Conservation (phyloP, 2,888 invertebrate species). For the Heterodera filipjevi region DNA sequence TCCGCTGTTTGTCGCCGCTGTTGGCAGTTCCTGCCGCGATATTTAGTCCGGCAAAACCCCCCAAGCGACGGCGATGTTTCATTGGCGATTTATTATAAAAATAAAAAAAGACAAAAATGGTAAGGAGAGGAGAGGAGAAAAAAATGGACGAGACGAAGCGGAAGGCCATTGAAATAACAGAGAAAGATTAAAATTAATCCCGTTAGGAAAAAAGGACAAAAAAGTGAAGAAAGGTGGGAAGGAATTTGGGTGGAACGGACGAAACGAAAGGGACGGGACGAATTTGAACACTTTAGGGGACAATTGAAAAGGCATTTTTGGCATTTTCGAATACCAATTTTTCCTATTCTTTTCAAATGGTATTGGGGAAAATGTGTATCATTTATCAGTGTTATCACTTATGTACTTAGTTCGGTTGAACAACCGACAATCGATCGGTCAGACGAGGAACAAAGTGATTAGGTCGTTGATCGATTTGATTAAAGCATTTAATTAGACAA, state of each 20-base stretch:
- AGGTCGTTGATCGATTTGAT: too few relatives aligned
- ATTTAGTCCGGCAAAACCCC: background rate
- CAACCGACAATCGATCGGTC: too few relatives aligned
- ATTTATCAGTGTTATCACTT: too few relatives aligned
- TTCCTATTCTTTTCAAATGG: too few relatives aligned
- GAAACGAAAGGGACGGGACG: background rate
- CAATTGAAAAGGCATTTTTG: too few relatives aligned
- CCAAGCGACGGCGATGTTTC: slow-evolving; percentile 7
- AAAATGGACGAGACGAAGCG: background rate
- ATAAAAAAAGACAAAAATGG: background rate
- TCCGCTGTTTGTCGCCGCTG: background rate
- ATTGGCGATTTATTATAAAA: background rate
- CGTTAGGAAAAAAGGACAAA: background rate
- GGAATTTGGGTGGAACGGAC: background rate
- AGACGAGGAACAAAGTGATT: too few relatives aligned
- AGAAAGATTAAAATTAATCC: background rate
- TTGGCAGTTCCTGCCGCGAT: background rate
- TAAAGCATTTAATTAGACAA: too few relatives aligned
- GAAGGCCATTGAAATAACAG: background rate
- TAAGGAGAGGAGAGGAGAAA: background rate
- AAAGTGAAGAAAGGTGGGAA: background rate
- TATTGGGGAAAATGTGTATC: background rate
- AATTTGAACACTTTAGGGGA: background rate
- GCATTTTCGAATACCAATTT: too few relatives aligned
- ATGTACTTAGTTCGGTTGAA: too few relatives aligned